Base-by-base conservation (phyloP, 2,888 invertebrate genomes). In the Lochmaea crataegi region DNA sequence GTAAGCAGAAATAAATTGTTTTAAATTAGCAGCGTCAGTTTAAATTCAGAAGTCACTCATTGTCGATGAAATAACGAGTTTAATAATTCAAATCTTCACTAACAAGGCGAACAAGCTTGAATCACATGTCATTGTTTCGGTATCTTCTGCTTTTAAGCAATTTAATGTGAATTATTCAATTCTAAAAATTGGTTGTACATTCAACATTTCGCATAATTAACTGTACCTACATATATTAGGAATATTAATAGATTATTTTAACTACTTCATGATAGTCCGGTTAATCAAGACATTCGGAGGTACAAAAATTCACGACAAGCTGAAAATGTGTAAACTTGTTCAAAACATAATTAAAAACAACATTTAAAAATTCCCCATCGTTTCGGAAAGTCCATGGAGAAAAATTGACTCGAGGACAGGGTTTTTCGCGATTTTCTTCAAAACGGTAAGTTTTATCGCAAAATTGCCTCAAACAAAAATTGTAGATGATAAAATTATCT, bases 41-140 rank as follows among this genome's bases (percentile, higher is more conserved):
- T 18, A 53, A 18, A 53, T 53, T 53, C 18, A 53, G 18, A 16
- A 53, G 53, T 48, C n/a, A n/a, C 48, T 53, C 16, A 53, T 53
- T 16, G 18, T 53, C 53, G 53, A 53, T 53, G 53, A 53, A 53
- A 53, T 53, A 53, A 53, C 18, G 53, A 53, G 53, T 53, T 53
- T 53, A 53, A 53, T 53, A 6, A 53, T 53, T 53, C 18, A 53
- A 53, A 53, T 53, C 53, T 18, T 53, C 53, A 18, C 53, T 18
- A 16, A 53, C 53, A 53, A 53, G 16, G 10, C 9, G 16, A 16
- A 53, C 53, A 18, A 53, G 53, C 16, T 53, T 16, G 53, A 53
- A 18, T 53, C 18, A 18, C 16, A 53, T 53, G 53, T 53, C 53
- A 53, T 53, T 53, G 53, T 53, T 53, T 53, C 2, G 2, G 18